These are phyloP conservation scores for Tetragonula clypearis DNA, from an alignment of 1,140 invertebrate genomes.

Conservation along the genomic window DNA sequence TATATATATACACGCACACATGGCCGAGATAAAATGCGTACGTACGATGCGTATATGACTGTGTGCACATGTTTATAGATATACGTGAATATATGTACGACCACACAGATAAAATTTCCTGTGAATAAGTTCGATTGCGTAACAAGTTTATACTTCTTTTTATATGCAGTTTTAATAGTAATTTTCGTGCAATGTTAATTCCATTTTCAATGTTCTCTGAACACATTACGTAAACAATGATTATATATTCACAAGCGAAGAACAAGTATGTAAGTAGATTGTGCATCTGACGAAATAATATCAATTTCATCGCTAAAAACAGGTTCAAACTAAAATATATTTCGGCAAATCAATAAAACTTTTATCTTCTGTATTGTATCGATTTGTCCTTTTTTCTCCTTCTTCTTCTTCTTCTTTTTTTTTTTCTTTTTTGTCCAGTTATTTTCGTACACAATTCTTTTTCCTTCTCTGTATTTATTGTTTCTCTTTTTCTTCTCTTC, in stretches of 20 bases:
- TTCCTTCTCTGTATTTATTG: neutral
- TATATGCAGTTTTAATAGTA: conserved; percentile 8
- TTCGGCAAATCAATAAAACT: neutral
- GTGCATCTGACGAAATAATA: no score
- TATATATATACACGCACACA: neutral
- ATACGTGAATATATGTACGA: neutral
- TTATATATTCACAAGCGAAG: conserved; percentile 10
- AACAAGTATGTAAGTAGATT: conserved; percentile 12
- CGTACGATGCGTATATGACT: neutral
- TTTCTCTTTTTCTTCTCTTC: neutral
- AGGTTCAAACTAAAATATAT: conserved; percentile 10
- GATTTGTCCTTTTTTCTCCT: neutral
- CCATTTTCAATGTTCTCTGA: conserved; percentile 19
- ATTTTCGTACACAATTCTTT: neutral
- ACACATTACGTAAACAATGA: conserved; percentile 32
- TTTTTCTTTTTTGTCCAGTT: neutral
- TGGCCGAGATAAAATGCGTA: no score
- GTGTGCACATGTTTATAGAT: neutral
- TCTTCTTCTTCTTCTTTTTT: neutral
- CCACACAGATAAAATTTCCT: conserved; percentile 24
- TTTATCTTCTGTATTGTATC: neutral
- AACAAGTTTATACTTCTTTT: conserved; percentile 15
- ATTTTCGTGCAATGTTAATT: conserved; percentile 35
- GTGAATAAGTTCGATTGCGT: conserved; percentile 16
- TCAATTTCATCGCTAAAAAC: neutral